Conservation (phyloP, 2,113 vertebrate genomes). For the Petromus typicus region DNA sequence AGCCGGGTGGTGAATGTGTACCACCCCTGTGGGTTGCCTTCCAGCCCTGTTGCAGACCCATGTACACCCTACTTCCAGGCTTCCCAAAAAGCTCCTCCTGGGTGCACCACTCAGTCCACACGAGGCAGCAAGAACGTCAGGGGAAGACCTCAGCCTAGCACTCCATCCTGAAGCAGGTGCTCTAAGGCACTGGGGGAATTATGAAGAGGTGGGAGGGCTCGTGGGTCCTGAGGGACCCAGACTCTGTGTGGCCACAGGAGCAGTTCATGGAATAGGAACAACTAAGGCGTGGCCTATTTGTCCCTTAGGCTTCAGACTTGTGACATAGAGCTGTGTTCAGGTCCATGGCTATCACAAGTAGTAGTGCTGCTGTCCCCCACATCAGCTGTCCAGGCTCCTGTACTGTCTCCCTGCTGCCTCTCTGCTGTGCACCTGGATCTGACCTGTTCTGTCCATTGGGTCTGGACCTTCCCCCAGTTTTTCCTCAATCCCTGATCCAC, state of each 20-base stretch:
- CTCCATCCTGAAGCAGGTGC: background rate
- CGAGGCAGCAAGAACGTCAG: background rate
- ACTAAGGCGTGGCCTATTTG: rapidly evolving
- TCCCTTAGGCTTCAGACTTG: background rate
- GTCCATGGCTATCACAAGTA: rapidly evolving
- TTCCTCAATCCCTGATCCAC: background rate
- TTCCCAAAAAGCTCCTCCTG: background rate
- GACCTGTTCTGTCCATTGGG: background rate
- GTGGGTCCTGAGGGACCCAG: background rate
- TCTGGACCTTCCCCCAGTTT: too few relatives aligned
- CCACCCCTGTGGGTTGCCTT: background rate
- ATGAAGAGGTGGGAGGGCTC: background rate
- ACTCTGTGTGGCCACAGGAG: background rate
- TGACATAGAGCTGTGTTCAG: rapidly evolving
- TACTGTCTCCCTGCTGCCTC: too few relatives aligned
- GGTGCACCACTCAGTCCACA: background rate
- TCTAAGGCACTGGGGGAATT: background rate
- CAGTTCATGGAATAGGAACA: too few relatives aligned
- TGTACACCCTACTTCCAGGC: background rate
- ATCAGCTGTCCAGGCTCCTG: background rate
- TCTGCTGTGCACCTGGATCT: background rate
- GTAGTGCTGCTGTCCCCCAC: too few relatives aligned
- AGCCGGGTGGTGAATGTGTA: rapidly evolving
- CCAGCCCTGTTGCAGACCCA: too few relatives aligned
- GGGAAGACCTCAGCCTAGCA: background rate